Conservation (phyloP, 1,140 invertebrate genomes). For the Temnothorax longispinosus region DNA sequence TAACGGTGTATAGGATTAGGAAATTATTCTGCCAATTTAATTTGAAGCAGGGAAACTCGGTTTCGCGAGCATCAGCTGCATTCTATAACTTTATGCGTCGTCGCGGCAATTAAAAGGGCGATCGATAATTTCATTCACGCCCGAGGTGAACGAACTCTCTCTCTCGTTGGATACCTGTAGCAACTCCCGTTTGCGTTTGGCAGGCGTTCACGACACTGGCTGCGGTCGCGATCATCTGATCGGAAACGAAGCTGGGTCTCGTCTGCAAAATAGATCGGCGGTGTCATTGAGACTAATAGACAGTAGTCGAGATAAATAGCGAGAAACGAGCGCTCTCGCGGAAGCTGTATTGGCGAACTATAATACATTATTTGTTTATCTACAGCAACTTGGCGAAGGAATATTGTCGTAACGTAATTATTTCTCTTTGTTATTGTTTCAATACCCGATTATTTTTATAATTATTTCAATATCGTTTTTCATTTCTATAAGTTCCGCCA, state of each 20-base stretch:
- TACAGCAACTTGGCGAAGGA: background rate
- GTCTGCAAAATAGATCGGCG: constrained; percentile 68
- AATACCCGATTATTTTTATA: background rate
- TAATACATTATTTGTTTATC: background rate
- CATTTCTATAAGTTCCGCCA: background rate
- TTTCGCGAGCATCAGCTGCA: background rate
- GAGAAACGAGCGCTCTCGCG: background rate
- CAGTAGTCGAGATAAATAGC: background rate
- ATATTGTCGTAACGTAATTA: background rate
- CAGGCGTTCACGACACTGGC: constrained; percentile 82
- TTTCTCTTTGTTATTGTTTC: background rate
- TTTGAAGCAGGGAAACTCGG: background rate
- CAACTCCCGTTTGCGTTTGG: constrained; percentile 80
- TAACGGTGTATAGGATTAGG: no score
- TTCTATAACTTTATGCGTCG: background rate
- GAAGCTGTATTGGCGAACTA: background rate
- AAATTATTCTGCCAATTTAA: background rate
- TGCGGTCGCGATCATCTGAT: constrained; percentile 80
- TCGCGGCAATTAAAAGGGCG: constrained; percentile 7
- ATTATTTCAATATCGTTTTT: constrained; percentile 15
- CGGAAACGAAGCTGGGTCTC: constrained; percentile 81
- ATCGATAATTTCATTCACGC: constrained; percentile 32
- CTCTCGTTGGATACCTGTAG: constrained; percentile 75
- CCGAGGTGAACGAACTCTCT: constrained; percentile 22
- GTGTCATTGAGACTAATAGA: constrained; percentile 16